A percentile compares a stretch with the other conserved stretches of the same genome.
phyloP scores from a whole-genome alignment of 2,888 invertebrate species.

The Luffia ferchaultella region DNA sequence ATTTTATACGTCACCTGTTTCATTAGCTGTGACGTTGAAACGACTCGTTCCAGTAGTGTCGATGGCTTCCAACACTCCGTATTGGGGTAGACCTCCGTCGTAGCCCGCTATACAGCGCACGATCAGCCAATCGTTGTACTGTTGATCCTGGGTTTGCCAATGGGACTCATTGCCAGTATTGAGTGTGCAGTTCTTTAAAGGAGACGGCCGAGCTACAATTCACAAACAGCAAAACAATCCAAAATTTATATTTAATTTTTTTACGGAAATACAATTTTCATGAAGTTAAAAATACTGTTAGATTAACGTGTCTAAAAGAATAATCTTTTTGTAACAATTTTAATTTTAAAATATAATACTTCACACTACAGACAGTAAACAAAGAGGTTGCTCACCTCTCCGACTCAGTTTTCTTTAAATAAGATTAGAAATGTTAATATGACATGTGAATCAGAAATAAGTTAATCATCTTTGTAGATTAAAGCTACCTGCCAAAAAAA shows the following conservation, averaged over 20 bases:
- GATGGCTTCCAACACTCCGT: constrained; percentile 83
- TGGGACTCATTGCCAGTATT: constrained; percentile 67
- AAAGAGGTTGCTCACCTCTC: too few species aligned
- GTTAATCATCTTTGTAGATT: too few species aligned
- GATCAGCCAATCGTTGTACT: constrained; percentile 59
- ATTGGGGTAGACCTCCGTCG: constrained; percentile 88
- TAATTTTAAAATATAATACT: background rate
- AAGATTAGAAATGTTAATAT: too few species aligned
- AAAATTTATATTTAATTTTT: background rate
- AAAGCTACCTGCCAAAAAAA: too few species aligned
- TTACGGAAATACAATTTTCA: background rate
- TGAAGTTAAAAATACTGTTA: background rate
- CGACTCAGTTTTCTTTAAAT: too few species aligned
- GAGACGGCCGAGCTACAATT: constrained; percentile 76
- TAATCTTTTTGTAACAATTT: background rate
- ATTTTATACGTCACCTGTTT: constrained; percentile 56
- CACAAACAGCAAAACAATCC: background rate
- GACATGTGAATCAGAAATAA: too few species aligned
- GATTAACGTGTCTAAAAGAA: background rate
- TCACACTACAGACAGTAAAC: too few species aligned
- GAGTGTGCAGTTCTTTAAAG: constrained; percentile 86
- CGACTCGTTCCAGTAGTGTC: constrained; percentile 73
- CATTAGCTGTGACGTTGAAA: constrained; percentile 75
- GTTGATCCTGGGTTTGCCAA: constrained; percentile 45
- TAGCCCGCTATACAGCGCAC: constrained; percentile 88